A percentile compares a stretch with the other conserved stretches of the same genome.
phyloP scores from a whole-genome alignment of 37 sponge, comb jelly and placozoan genomes.

The Geodia barretti region DNA sequence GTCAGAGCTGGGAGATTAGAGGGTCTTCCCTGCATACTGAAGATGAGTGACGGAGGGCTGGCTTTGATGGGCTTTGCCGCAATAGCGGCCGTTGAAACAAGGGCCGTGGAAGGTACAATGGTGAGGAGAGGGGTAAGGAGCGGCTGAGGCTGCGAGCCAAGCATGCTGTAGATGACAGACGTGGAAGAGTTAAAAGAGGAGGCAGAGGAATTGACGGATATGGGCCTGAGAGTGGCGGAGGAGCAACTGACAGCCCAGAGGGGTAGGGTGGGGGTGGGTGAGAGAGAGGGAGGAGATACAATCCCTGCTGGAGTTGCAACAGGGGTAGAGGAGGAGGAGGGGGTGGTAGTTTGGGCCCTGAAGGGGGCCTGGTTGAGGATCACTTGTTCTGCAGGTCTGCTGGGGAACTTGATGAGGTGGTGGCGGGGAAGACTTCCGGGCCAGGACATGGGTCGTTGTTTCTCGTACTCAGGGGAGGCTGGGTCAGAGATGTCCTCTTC shows the following conservation, averaged over 20 bases:
- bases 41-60: background rate
- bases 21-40: background rate
- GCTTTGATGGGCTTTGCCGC: background rate
- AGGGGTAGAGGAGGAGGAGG: slow-evolving; percentile 8
- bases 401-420: background rate
- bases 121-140: slow-evolving; percentile 32
- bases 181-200: background rate
- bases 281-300: background rate
- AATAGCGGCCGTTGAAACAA: background rate
- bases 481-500: background rate
- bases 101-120: slow-evolving; percentile 16
- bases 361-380: background rate
- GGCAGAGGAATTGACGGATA: slow-evolving; percentile 4
- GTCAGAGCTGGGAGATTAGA: background rate
- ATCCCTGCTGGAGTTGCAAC: background rate
- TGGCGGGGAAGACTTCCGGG: background rate
- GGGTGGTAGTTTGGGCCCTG: background rate
- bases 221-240: background rate
- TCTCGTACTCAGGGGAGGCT: background rate
- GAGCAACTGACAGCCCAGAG: background rate
- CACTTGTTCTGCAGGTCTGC: background rate
- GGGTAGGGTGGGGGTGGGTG: background rate
- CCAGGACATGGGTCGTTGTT: slow-evolving; percentile 4
- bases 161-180: background rate
- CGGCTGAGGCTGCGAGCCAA: slow-evolving; percentile 1